Conservation (phyloP, 2,888 invertebrate genomes). For the Notodonta ziczac region DNA sequence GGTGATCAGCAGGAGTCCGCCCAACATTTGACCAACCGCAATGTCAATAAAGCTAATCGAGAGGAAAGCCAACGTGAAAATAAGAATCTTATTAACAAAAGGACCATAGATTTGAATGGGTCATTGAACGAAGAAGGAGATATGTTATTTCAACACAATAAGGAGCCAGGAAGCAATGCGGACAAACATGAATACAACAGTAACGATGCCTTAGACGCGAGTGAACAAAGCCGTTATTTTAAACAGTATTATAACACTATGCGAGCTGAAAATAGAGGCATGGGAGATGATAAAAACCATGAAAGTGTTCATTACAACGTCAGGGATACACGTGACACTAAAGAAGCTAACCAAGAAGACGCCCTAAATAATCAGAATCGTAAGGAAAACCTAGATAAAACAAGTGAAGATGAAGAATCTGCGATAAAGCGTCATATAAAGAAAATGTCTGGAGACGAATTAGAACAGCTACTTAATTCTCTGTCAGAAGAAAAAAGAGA, state of each 20-base stretch:
- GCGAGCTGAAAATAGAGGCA: slow-evolving; percentile 48
- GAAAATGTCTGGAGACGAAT: slow-evolving; percentile 66
- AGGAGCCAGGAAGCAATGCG: slow-evolving; percentile 39
- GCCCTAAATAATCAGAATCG: slow-evolving; percentile 25
- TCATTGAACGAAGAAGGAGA: slow-evolving; percentile 50
- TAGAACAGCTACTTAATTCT: slow-evolving; percentile 68
- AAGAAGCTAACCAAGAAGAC: slow-evolving; percentile 29
- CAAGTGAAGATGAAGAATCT: slow-evolving; percentile 64
- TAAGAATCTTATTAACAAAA: slow-evolving; percentile 41
- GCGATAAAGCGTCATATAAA: slow-evolving; percentile 72
- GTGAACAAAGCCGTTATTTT: slow-evolving; percentile 43
- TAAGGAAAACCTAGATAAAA: slow-evolving; percentile 37
- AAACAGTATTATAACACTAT: slow-evolving; percentile 52
- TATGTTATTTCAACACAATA: slow-evolving; percentile 49
- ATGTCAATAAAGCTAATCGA: slow-evolving; percentile 37
- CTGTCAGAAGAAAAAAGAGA: slow-evolving; percentile 70
- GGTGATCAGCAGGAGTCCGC: slow-evolving; percentile 40
- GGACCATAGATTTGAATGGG: slow-evolving; percentile 35
- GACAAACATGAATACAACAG: slow-evolving; percentile 46
- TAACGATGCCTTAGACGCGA: slow-evolving; percentile 44
- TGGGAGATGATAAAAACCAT: slow-evolving; percentile 43
- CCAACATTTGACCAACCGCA: slow-evolving; percentile 40
- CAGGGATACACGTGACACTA: slow-evolving; percentile 60
- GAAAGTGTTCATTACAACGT: slow-evolving; percentile 41
- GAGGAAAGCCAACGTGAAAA: slow-evolving; percentile 33